A percentile compares a stretch with the other conserved stretches of the same genome.
Evolutionary conservation across 2,113 vertebrate species (phyloP).

Genomic region (Coptodon rendalli): DNA sequence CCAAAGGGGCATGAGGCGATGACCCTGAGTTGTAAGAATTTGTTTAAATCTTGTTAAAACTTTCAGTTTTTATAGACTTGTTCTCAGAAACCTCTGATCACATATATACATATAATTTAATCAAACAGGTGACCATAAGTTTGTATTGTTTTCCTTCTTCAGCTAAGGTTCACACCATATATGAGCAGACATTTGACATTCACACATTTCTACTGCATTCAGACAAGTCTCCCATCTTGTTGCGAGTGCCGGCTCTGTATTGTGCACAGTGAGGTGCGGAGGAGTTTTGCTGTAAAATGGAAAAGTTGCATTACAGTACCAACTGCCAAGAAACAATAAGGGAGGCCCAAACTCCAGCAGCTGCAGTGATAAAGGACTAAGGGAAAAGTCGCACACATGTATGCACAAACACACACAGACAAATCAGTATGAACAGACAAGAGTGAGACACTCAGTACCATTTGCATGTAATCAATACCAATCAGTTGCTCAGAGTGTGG

Average conservation of each 20-base stretch:
- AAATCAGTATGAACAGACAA: constrained; percentile 2
- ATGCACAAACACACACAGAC: background rate
- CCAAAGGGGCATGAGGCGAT: background rate
- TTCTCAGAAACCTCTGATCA: background rate
- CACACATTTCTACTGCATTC: background rate
- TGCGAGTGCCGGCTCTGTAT: background rate
- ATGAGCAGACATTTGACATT: background rate
- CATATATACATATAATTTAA: background rate
- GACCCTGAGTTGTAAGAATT: background rate
- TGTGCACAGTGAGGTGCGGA: background rate
- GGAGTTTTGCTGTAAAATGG: background rate
- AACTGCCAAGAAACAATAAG: background rate
- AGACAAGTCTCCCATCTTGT: background rate
- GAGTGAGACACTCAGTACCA: constrained; percentile 22
- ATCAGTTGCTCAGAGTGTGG: constrained; percentile 46
- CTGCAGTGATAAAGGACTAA: constrained; percentile 46
- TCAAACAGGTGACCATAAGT: accelerated
- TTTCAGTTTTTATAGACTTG: background rate
- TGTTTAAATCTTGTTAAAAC: background rate
- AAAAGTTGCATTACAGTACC: background rate
- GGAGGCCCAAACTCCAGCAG: background rate
- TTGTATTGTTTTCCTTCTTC: background rate
- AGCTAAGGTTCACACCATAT: background rate
- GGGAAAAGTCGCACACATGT: background rate
- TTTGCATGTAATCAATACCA: constrained; percentile 52